Conservation (phyloP, 2,797 vertebrate species). For the Danio aesculapii region DNA sequence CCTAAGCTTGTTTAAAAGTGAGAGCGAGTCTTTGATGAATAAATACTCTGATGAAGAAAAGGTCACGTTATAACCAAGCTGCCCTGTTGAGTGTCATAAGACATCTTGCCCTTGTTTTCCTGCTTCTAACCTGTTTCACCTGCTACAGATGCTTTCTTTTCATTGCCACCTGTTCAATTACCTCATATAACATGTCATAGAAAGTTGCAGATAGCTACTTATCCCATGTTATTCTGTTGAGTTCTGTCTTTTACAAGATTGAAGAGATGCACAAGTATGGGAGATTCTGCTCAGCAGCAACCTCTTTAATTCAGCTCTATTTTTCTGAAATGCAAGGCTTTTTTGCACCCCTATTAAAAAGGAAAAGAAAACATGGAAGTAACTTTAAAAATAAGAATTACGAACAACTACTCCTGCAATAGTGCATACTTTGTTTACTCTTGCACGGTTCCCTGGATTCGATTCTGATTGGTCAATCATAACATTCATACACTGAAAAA, state of each 20-base stretch:
- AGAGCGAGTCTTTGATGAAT: constrained; percentile 28
- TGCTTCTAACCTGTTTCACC: neutral
- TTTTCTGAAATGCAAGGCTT: neutral
- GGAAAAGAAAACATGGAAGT: too few relatives aligned
- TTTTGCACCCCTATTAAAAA: neutral
- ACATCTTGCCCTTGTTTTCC: constrained; percentile 52
- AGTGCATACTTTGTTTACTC: too few relatives aligned
- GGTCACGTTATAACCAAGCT: constrained; percentile 41
- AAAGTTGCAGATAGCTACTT: neutral
- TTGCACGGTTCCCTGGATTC: too few relatives aligned
- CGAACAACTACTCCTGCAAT: neutral
- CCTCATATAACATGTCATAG: neutral
- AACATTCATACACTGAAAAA: too few relatives aligned
- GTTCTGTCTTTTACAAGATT: neutral
- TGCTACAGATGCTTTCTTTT: neutral
- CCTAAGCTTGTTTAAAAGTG: constrained; percentile 58
- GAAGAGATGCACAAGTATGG: neutral
- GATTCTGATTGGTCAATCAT: too few relatives aligned
- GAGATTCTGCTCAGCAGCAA: neutral
- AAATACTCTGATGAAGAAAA: constrained; percentile 27
- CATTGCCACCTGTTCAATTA: neutral
- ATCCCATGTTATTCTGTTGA: neutral
- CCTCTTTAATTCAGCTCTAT: neutral
- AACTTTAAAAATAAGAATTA: neutral
- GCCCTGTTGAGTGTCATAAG: constrained; percentile 29